Evolutionary conservation across 1,140 invertebrate species (phyloP).

Genomic region (Calosoma granatense): DNA sequence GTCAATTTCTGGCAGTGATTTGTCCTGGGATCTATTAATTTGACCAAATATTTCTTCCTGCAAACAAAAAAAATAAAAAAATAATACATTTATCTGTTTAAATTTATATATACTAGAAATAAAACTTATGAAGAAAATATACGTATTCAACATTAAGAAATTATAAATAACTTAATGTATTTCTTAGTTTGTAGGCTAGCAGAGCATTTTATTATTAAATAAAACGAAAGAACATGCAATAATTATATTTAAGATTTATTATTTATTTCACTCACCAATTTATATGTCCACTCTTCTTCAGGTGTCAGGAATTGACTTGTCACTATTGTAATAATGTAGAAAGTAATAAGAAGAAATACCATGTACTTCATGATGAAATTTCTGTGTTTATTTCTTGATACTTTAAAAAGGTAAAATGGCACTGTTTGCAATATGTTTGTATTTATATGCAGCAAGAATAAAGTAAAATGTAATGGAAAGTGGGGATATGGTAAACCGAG

Average conservation of each 20-base stretch:
- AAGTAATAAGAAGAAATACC: background rate
- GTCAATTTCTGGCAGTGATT: background rate
- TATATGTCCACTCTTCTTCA: background rate
- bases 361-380: background rate
- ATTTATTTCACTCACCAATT: background rate
- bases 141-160: too few species aligned
- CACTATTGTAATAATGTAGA: background rate
- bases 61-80: slow-evolving; percentile 1
- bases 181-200: too few species aligned
- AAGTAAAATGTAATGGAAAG: too few species aligned
- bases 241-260: too few species aligned
- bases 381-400: background rate
- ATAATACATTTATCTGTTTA: too few species aligned
- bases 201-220: too few species aligned
- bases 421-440: background rate
- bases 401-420: background rate
- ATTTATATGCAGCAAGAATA: background rate
- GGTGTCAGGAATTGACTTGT: background rate
- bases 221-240: too few species aligned
- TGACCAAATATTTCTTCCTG: too few species aligned
- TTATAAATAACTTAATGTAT: too few species aligned
- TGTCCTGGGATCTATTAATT: background rate
- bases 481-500: too few species aligned
- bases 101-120: too few species aligned
- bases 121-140: too few species aligned